phyloP scores from a whole-genome alignment of 2,113 vertebrate species.

The Eretmochelys imbricata region DNA sequence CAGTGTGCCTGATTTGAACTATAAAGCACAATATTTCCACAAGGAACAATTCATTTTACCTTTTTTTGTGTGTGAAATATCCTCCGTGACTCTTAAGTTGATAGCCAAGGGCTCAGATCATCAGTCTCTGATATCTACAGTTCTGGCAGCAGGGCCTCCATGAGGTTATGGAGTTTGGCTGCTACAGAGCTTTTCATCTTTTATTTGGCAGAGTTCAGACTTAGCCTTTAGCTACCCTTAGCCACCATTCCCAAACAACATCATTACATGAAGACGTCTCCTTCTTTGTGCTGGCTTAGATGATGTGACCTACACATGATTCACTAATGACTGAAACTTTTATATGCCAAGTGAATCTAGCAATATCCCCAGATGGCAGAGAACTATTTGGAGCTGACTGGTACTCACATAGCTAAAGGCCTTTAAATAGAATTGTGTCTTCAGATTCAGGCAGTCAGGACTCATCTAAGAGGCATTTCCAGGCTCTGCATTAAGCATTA shows the following conservation, averaged over 20 bases:
- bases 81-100: not conserved
- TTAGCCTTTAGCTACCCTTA: not conserved
- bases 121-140: not conserved
- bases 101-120: not conserved
- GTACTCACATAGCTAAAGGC: not conserved
- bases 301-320: not conserved
- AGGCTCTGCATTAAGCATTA: not conserved
- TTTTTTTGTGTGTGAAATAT: not conserved
- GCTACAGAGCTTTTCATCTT: not conserved
- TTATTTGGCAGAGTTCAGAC: not conserved
- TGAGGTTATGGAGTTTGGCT: not conserved
- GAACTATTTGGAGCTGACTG: not conserved
- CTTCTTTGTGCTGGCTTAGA: not conserved
- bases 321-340: not conserved
- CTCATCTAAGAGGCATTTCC: not conserved
- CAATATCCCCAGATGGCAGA: not conserved
- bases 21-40: not conserved
- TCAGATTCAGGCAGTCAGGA: not conserved
- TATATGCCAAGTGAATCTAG: not conserved
- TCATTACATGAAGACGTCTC: not conserved
- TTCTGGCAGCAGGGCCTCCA: not conserved
- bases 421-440: not conserved
- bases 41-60: not conserved
- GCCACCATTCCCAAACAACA: not conserved
- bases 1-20: not conserved